Evolutionary conservation across 2,797 vertebrate species (phyloP), one percentile per base, ranked within the genome.

Genomic region (Channa striata): DNA sequence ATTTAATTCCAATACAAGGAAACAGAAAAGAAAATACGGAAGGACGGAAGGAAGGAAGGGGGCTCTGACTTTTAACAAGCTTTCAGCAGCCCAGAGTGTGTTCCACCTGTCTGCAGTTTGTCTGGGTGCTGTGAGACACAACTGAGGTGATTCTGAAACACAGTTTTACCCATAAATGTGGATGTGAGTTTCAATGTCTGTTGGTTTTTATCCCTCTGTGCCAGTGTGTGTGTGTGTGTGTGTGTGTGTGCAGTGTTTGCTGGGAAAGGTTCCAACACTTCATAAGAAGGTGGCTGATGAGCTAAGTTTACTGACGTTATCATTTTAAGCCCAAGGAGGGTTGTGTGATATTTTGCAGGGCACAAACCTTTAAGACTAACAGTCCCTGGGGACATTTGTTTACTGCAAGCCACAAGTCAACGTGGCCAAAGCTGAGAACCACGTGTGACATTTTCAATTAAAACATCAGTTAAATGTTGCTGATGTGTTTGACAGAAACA

Each of bases 61-160:
- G 1, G 4, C 10, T 47, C 39, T 54, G 5, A 25, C 53, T 65
- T 43, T 61, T 6, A 65, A 30, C 21, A 46, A 25, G 1, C n/a
- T 20, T 33, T 44, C 19, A 30, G 20, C 13, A 43, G n/a, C 20
- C 59, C 21, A 5, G 20, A 36, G 13, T 25, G 37, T 25, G 14
- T 58, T 73, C 20, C 44, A 14, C 2, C 4, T 69, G 30, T 33
- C 23, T 70, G 25, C n/a, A 33, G 53, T 62, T 40, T 16, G 30
- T 61, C n/a, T 5, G 16, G 17, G 4, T 75, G 61, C n/a, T 23
- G 19, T n/a, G 11, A 40, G n/a, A 60, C 39, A 12, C 52, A 59
- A 47, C 42, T 68, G 36, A 50, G 48, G 30, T 37, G 34, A 33
- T 36, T 57, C 13, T 57, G 19, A 57, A 57, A 59, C 11, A 51